Base-by-base conservation (phyloP, 2,888 invertebrate genomes). In the Tachina fera region DNA sequence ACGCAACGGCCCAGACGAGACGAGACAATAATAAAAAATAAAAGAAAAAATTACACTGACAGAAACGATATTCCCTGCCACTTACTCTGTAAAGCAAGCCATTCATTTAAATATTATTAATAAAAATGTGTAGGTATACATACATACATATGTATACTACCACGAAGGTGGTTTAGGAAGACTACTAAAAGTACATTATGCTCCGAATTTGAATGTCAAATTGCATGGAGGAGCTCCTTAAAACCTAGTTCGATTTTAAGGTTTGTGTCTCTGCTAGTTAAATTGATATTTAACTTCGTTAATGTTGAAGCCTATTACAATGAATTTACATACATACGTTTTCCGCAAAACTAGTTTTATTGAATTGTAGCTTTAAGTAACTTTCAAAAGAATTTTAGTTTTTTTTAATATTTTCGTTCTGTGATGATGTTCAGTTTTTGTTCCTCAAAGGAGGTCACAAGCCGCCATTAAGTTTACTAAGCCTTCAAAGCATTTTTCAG, bases 1-100 rank as follows among this genome's bases (percentile, higher is more conserved):
- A 83, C 83, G 83, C 77, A 83, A 77, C 4, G 51, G 47, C 11
- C 58, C 49, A 65, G 65, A 58, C 76, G 45, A 63, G 75, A 70
- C 68, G 53, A 56, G 9, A 31, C 60, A 78, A 51, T 39, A 39
- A 16, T 63, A 61, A 56, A 9, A 67, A 78, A 51, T 39, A 39
- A 16, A 71, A 53, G 31, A 78, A 14, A 68, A 68, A 58, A 63
- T 63, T 45, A 10, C 22, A 56, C 9, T 22, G 16, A 49, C n/a
- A 31, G 51, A 68, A 68, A 45, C 47, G 31, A 41, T 51, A 63
- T 56, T 56, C 49, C 31, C 31, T 47, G 14, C 6, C 58, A 72
- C 39, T 56, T 49, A 67, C 65, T 58, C 41, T 61, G 60, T 16
- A 53, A 63, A 22, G 19, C 49, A 61, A 47, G 39, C n/a, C 39